Conservation (phyloP, 2,888 invertebrate genomes). For the Drosophila niveifrons region DNA sequence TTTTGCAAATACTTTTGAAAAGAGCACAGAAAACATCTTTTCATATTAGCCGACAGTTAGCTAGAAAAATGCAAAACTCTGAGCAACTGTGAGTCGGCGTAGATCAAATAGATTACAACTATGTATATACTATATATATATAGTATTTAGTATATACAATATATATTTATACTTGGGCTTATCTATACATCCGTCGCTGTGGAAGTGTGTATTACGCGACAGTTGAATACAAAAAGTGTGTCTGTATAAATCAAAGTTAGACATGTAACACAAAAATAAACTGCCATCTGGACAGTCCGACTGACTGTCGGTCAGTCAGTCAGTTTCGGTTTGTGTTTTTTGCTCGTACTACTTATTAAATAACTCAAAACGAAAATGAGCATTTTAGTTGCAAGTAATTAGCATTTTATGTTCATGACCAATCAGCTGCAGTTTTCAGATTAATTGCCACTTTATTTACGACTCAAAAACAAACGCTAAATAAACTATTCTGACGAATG, state of each 20-base stretch:
- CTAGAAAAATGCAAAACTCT: constrained; percentile 69
- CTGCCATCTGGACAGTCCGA: background rate
- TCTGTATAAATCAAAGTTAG: constrained; percentile 74
- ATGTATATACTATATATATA: constrained; percentile 4
- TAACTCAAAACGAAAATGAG: constrained; percentile 56
- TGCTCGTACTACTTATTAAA: constrained; percentile 57
- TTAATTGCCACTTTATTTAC: constrained; percentile 74
- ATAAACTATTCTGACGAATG: constrained; percentile 47
- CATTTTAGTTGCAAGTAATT: constrained; percentile 65
- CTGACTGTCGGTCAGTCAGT: constrained; percentile 3
- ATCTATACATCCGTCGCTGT: constrained; percentile 14
- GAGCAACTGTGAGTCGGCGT: constrained; percentile 60
- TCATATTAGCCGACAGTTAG: constrained; percentile 64
- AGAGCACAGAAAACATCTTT: constrained; percentile 60
- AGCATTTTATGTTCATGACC: constrained; percentile 72
- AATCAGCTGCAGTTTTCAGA: constrained; percentile 70
- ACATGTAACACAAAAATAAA: constrained; percentile 56
- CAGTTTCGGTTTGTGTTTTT: constrained; percentile 21
- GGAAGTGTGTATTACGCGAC: constrained; percentile 36
- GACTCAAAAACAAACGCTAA: constrained; percentile 39
- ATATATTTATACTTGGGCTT: constrained; percentile 16
- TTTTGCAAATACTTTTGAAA: constrained; percentile 21
- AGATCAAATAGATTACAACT: constrained; percentile 76
- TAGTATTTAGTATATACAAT: constrained; percentile 1
- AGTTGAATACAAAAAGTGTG: constrained; percentile 54